Conservation (phyloP, 2,113 vertebrate species). For the Tinamus guttatus region DNA sequence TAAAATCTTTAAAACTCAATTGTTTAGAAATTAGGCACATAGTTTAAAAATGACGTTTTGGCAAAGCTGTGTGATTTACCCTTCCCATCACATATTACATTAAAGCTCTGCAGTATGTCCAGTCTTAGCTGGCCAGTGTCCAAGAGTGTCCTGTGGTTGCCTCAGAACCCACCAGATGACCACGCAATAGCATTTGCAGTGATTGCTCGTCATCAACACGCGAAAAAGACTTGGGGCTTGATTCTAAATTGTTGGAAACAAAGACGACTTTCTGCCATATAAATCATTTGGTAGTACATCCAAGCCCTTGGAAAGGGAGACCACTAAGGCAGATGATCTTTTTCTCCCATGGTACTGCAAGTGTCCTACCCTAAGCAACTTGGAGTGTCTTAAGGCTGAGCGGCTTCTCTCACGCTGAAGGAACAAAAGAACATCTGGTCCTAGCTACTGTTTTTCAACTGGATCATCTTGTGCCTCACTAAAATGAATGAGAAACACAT, state of each 20-base stretch:
- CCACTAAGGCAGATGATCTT: not conserved
- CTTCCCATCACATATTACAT: conserved; percentile 2
- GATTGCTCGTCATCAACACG: not conserved
- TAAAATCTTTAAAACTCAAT: conserved; percentile 53
- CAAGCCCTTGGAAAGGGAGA: not conserved
- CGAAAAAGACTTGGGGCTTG: not conserved
- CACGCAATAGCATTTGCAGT: not conserved
- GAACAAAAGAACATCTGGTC: conserved; percentile 71
- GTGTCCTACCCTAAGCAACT: conserved; percentile 3
- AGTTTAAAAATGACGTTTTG: conserved; percentile 24
- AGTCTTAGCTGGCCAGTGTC: not conserved
- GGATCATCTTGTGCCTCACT: conserved; percentile 70
- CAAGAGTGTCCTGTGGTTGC: not conserved
- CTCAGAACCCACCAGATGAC: not conserved
- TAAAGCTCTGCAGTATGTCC: not conserved
- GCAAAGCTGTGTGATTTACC: conserved; percentile 1
- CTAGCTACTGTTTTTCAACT: conserved; percentile 77
- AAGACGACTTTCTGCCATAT: not conserved
- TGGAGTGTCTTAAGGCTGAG: conserved; percentile 32
- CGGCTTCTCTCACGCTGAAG: conserved; percentile 65
- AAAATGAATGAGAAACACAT: conserved; percentile 76
- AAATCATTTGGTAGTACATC: not conserved
- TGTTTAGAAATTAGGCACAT: conserved; percentile 49
- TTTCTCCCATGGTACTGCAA: conserved; percentile 18
- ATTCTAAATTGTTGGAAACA: not conserved